Evolutionary conservation across 2,888 invertebrate genomes (phyloP), one percentile per base, ranked within the genome.

Genomic region (Pandemis corylana): DNA sequence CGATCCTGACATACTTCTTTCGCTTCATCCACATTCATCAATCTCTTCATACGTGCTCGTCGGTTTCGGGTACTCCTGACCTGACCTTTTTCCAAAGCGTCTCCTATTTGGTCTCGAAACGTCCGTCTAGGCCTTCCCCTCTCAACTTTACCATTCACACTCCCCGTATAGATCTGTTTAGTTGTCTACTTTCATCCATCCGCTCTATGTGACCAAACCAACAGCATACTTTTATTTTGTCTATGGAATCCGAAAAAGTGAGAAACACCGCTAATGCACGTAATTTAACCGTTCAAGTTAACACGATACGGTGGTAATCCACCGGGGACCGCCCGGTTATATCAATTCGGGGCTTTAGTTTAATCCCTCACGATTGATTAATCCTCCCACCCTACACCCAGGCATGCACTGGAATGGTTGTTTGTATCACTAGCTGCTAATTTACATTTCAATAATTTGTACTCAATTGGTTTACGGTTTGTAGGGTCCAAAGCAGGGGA

Each of bases 271-370:
- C 61, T 9, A 42, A 7, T 10, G 46, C 46, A 12, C 12, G 74
- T 75, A 66, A 70, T 28, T 67, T 61, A 62, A 53, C 70, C 75
- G 53, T 63, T 66, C 59, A 66, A 56, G 64, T 72, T 53, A 73
- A 70, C 67, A 76, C 67, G 68, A 67, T 75, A 75, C 67, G 76
- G 77, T 77, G 84, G 78, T 88, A 87, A 89, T 87, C 86, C 85
- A 83, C 85, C 86, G 84, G 83, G 84, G 61, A 12, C 65, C 77
- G 81, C 82, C 81, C 84, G 74, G 77, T 75, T 72, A 77, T 77
- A 76, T 85, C 84, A 85, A 87, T 87, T 85, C 81, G 77, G 80
- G 76, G 79, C 80, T 80, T 86, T 86, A 84, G 83, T 83, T 82
- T 69, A 76, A 78, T 82, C 71, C 67, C 67, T 56, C 13, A 67